phyloP scores from a whole-genome alignment of 2,113 vertebrate species.

The Ellobius talpinus region DNA sequence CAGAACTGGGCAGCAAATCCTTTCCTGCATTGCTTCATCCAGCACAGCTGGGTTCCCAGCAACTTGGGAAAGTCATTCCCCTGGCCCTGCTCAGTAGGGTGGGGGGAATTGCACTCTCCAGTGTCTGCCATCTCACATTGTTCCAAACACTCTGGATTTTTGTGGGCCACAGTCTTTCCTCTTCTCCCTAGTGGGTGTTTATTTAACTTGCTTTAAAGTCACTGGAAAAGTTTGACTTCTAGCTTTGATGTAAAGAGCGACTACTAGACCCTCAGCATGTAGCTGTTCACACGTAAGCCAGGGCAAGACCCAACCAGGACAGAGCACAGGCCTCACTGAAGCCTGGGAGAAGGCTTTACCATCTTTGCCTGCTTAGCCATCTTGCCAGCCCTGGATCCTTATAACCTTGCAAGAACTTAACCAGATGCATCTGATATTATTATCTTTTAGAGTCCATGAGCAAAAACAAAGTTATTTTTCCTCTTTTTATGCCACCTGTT shows the following conservation, averaged over 20 bases:
- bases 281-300: constrained; percentile 86
- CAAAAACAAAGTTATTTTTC: constrained; percentile 41
- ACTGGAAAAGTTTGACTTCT: constrained; percentile 89
- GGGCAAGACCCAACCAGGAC: constrained; percentile 75
- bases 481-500: constrained; percentile 19
- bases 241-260: constrained; percentile 90
- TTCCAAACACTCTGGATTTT: constrained; percentile 48
- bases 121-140: background rate
- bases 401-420: constrained; percentile 16
- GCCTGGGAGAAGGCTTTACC: constrained; percentile 55
- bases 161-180: constrained; percentile 64
- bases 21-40: background rate
- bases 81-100: background rate
- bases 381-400: background rate
- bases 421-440: background rate
- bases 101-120: background rate
- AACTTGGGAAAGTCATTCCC: background rate
- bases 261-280: constrained; percentile 87
- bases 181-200: constrained; percentile 82
- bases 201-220: constrained; percentile 90
- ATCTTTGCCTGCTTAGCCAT: background rate
- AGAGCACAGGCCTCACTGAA: constrained; percentile 78
- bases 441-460: background rate
- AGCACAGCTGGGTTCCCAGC: background rate
- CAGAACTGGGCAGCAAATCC: background rate